phyloP scores from a whole-genome alignment of 2,888 invertebrate species.

The Diadegma fenestrale region DNA sequence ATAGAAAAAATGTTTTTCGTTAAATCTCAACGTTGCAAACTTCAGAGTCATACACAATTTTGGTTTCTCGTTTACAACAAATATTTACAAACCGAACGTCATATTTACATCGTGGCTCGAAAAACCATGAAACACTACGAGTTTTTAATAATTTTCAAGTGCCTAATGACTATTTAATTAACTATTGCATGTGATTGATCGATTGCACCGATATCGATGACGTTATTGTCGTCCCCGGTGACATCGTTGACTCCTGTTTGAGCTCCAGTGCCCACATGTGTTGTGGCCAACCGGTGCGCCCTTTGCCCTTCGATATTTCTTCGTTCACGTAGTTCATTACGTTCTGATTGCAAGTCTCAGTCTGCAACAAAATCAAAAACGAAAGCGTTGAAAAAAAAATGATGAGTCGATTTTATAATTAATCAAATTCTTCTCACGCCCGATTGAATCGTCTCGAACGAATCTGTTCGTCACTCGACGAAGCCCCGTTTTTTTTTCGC shows the following conservation, averaged over 20 bases:
- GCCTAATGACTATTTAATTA: slow-evolving; percentile 28
- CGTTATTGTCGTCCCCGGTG: slow-evolving; percentile 64
- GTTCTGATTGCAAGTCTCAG: slow-evolving; percentile 79
- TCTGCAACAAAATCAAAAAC: slow-evolving; percentile 76
- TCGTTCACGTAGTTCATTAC: slow-evolving; percentile 75
- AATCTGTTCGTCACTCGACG: background rate
- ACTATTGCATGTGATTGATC: slow-evolving; percentile 76
- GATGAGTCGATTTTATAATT: background rate
- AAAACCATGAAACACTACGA: slow-evolving; percentile 14
- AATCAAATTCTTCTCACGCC: background rate
- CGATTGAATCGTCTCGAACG: background rate
- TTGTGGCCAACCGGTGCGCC: slow-evolving; percentile 98
- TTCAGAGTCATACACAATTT: too few species aligned
- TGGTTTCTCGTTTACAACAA: slow-evolving; percentile 17
- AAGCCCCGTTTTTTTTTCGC: background rate
- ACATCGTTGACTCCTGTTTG: slow-evolving; percentile 87
- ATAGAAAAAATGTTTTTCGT: too few species aligned
- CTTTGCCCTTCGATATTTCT: slow-evolving; percentile 88
- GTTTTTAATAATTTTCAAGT: slow-evolving; percentile 20
- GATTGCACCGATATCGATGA: slow-evolving; percentile 67
- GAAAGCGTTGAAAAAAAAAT: background rate
- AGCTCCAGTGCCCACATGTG: slow-evolving; percentile 97
- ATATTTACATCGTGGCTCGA: slow-evolving; percentile 55
- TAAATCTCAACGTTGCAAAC: too few species aligned
- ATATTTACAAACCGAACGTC: slow-evolving; percentile 57